phyloP scores from a whole-genome alignment of 1,140 invertebrate genomes.

The Drosophila pachea region DNA sequence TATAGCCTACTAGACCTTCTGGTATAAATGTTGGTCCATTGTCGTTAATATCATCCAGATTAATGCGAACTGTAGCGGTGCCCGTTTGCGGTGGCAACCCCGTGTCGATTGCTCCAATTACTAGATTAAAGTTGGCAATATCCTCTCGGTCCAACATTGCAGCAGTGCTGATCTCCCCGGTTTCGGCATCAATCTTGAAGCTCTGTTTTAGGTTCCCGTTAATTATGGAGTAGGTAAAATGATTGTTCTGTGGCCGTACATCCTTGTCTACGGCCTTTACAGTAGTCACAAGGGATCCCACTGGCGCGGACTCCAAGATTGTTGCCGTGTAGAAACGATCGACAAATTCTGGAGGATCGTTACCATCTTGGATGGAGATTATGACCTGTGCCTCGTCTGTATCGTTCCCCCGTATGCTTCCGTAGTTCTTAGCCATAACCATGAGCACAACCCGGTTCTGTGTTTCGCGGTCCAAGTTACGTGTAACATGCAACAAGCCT shows the following conservation, averaged over 20 bases:
- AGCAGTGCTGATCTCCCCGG: constrained; percentile 89
- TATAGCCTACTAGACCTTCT: constrained; percentile 85
- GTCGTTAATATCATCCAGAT: constrained; percentile 93
- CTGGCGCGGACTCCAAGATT: constrained; percentile 87
- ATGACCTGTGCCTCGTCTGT: constrained; percentile 96
- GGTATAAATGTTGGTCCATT: constrained; percentile 92
- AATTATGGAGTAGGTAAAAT: constrained; percentile 94
- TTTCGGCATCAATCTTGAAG: constrained; percentile 93
- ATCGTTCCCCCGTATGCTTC: constrained; percentile 95
- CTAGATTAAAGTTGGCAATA: constrained; percentile 86
- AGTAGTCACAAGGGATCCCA: constrained; percentile 86
- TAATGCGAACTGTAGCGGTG: constrained; percentile 86
- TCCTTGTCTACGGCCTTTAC: constrained; percentile 95
- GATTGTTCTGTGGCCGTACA: constrained; percentile 92
- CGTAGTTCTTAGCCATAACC: constrained; percentile 96
- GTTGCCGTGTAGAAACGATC: constrained; percentile 86
- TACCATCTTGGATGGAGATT: constrained; percentile 95
- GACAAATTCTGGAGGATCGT: constrained; percentile 95
- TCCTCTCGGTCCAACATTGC: constrained; percentile 90
- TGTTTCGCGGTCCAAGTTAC: constrained; percentile 92
- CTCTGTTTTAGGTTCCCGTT: constrained; percentile 89
- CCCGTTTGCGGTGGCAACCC: constrained; percentile 93
- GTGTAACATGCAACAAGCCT: constrained; percentile 90
- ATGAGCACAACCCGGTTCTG: constrained; percentile 93
- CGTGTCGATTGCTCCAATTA: constrained; percentile 94